A percentile compares a stretch with the other conserved stretches of the same genome.
Evolutionary conservation across 1,140 invertebrate species (phyloP).

Genomic region (Ceratina calcarata): DNA sequence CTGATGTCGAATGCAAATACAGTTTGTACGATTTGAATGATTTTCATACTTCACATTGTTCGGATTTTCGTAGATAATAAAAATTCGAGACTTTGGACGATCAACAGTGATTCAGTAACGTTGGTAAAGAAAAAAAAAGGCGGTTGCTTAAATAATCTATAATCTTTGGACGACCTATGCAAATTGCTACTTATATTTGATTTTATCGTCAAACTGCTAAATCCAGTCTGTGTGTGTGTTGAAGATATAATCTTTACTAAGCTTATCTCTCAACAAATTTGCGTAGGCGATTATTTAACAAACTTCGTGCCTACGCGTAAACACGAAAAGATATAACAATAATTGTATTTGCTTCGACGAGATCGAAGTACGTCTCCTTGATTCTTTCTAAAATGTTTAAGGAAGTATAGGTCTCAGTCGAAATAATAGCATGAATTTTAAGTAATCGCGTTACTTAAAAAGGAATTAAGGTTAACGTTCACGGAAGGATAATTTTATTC

Average conservation of each 20-base stretch:
- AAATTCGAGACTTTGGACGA: no score
- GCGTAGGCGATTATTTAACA: not conserved
- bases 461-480: not conserved
- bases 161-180: not conserved
- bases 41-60: no score
- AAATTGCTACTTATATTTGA: not conserved
- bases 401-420: not conserved
- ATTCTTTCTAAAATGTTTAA: not conserved
- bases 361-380: not conserved
- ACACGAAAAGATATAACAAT: not conserved
- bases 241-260: not conserved
- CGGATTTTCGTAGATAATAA: no score
- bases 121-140: not conserved
- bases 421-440: not conserved
- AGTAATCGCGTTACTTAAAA: not conserved
- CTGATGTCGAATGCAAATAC: no score
- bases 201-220: not conserved
- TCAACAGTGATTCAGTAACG: not conserved
- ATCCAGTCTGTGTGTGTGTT: not conserved
- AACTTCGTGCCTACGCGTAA: not conserved
- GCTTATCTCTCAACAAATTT: not conserved
- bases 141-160: not conserved
- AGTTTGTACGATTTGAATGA: no score
- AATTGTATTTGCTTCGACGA: not conserved
- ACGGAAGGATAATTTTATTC: not conserved